Evolutionary conservation across 2,113 vertebrate genomes (phyloP).

Genomic region (Eurystomus gularis): DNA sequence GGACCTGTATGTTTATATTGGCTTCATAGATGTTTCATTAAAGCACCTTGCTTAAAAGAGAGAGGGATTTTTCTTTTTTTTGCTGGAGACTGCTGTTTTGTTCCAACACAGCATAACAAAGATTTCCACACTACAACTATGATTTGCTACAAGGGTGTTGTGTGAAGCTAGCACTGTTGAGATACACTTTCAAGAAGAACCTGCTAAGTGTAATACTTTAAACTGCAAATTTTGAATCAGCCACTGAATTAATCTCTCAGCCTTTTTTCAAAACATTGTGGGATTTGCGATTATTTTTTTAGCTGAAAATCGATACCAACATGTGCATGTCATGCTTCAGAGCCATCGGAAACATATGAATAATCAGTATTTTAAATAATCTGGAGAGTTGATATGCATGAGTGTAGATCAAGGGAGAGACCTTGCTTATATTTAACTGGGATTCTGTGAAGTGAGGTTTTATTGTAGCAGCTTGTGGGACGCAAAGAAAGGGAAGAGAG

Average conservation of each 20-base stretch:
- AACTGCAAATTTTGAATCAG: not conserved
- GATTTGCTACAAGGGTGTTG: not conserved
- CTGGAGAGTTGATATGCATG: not conserved
- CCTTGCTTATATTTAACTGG: not conserved
- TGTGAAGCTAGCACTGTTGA: not conserved
- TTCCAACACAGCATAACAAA: fast-evolving
- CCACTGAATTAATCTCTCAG: not conserved
- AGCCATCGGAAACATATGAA: not conserved
- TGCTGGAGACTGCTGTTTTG: not conserved
- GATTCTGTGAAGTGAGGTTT: not conserved
- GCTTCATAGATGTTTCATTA: not conserved
- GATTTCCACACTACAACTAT: fast-evolving
- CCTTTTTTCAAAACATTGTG: not conserved
- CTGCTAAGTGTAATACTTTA: not conserved
- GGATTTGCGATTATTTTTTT: not conserved
- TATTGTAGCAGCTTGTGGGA: conserved; percentile 4
- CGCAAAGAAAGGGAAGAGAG: not conserved
- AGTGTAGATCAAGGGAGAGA: not conserved
- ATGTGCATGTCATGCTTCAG: not conserved
- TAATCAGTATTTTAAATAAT: conserved; percentile 12
- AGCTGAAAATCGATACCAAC: not conserved
- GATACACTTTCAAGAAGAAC: fast-evolving
- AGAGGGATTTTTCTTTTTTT: not conserved
- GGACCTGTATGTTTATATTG: not conserved
- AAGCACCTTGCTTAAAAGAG: not conserved